Base-by-base conservation (phyloP, 2,113 vertebrate genomes). In the Brienomyrus longianalis region DNA sequence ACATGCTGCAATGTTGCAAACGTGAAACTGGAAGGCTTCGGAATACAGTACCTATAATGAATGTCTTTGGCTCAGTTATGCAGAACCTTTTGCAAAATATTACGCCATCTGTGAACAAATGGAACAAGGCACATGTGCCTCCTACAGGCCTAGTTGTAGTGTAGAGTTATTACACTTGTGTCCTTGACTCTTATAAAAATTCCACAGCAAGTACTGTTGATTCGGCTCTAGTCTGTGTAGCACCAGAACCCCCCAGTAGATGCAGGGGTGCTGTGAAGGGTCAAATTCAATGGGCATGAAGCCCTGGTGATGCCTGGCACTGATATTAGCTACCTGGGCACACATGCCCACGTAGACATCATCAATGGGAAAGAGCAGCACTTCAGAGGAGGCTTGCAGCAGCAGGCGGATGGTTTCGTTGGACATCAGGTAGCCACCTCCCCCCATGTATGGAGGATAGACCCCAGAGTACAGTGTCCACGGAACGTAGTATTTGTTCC, bases 321-420 rank as follows among this genome's bases (percentile, higher is more conserved):
- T 54, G 2, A 91, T 31, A 45, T 89, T 89, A 13, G 90, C 88
- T 43, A 45, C 85, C 43, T 83, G 66, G n/a, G 90, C 88, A 84
- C 89, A 90, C 70, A 92, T 89, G 85, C 90, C 92, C n/a, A 92
- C 88, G 31, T 90, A 92, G 23, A 77, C 92, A 39, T 91, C 91
- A 27, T 92, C 92, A 1, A 92, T 91, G 50, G 92, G 91, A 10
- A 91, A 90, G 77, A 91, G 89, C 0, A 89, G 88, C 19, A 90
- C 77, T 7, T 1, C 13, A 5, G 51, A 15, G 9, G 92, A 90
- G n/a, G 87, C 92, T 0, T 80, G 35, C 5, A 70, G 56, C 35
- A 92, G 87, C 23, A 89, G 84, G 5, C 5, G 80, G 15, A 92
- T 70, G 15, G 91, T 88, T 50, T 85, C 45, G 17, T 45, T 52